Conservation (phyloP, 1,140 invertebrate species). For the Prorops nasuta region DNA sequence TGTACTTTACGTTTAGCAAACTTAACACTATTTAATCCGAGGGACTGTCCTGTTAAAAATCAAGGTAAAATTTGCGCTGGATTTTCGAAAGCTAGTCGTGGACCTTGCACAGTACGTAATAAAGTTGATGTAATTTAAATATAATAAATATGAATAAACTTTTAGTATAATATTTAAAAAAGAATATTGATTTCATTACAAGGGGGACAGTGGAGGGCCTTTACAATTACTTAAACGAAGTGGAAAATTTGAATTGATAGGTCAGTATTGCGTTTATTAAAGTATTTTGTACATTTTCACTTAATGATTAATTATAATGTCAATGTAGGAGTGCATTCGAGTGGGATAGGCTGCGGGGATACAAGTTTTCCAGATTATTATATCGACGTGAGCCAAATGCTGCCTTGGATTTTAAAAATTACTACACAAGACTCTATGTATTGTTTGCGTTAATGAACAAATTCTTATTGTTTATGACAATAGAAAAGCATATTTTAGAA, state of each 20-base stretch:
- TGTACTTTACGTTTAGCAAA: conserved; percentile 39
- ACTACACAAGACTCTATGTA: conserved; percentile 47
- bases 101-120: conserved; percentile 54
- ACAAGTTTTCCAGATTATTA: conserved; percentile 53
- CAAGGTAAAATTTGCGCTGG: conserved; percentile 52
- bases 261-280: no score
- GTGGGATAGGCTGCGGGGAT: conserved; percentile 43
- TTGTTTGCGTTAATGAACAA: conserved; percentile 24
- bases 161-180: no score
- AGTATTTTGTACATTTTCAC: no score
- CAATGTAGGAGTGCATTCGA: conserved; percentile 36
- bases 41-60: conserved; percentile 38
- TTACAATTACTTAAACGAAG: no score
- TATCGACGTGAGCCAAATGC: conserved; percentile 56
- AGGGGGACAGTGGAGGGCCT: conserved; percentile 52
- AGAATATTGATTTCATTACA: no score
- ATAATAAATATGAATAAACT: no score
- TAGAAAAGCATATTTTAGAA: conserved; percentile 3
- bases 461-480: no score
- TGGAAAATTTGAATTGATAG: no score
- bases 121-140: no score
- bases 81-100: conserved; percentile 40
- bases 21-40: conserved; percentile 44
- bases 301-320: no score
- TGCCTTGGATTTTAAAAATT: conserved; percentile 56